Conservation (phyloP, 2,888 invertebrate species). For the Lagria hirta region DNA sequence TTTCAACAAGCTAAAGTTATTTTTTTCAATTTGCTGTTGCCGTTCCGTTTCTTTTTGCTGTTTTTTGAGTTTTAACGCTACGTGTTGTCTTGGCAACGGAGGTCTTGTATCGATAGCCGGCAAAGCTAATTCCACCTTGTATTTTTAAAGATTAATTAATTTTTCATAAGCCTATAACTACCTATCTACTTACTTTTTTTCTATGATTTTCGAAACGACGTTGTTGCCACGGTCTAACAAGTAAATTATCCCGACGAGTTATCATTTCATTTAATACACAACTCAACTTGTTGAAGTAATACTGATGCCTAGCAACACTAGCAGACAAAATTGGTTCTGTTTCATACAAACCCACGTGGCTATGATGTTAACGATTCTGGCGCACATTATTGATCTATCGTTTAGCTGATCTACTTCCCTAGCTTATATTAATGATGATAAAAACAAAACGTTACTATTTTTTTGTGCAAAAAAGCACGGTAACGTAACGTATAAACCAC, state of each 20-base stretch:
- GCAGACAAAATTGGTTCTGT: too few species aligned
- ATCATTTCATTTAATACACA: slow-evolving; percentile 56
- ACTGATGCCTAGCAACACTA: background rate
- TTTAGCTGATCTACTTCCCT: too few species aligned
- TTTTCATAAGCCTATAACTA: too few species aligned
- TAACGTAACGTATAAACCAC: too few species aligned
- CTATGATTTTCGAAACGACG: slow-evolving; percentile 70
- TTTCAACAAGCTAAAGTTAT: slow-evolving; percentile 70
- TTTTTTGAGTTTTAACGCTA: slow-evolving; percentile 69
- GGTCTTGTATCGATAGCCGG: slow-evolving; percentile 68
- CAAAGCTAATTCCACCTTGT: slow-evolving; percentile 64
- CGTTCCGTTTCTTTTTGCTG: slow-evolving; percentile 70
- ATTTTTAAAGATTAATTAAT: slow-evolving; percentile 15
- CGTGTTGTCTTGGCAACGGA: slow-evolving; percentile 66
- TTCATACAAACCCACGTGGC: too few species aligned
- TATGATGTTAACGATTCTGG: too few species aligned
- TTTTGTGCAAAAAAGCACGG: too few species aligned
- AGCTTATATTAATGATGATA: too few species aligned
- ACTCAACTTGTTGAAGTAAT: background rate
- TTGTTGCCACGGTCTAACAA: slow-evolving; percentile 71
- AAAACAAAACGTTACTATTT: too few species aligned
- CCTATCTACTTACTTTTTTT: slow-evolving; percentile 58
- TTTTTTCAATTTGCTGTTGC: slow-evolving; percentile 62
- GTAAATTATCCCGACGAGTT: slow-evolving; percentile 69
- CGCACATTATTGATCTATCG: too few species aligned